Base-by-base conservation (phyloP, 2,888 invertebrate species). In the Aleiodes leptofemur region DNA sequence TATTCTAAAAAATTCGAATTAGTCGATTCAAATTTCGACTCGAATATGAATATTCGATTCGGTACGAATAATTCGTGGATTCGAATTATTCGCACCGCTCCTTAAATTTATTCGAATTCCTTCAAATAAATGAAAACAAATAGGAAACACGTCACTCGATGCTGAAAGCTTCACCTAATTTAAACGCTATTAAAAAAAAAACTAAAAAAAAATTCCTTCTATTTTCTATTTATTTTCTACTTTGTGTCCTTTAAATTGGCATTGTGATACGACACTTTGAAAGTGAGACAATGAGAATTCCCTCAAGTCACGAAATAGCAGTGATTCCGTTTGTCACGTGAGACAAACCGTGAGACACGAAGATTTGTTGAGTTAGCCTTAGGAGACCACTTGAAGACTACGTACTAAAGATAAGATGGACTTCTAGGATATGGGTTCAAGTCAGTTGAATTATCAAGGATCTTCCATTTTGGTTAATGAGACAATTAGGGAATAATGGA, bases 371-470 rank as follows among this genome's bases (percentile, higher is more conserved):
- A 23, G 64, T 43, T 43, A 48, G 43, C 43, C 64, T 64, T 64
- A 23, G 16, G 64, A 64, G 48, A 64, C 64, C 64, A 64, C 64
- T 64, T 64, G 14, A 43, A 64, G 64, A 64, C 64, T 64, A 64
- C 43, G 64, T 64, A 64, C 43, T 64, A 64, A 64, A 64, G 64
- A 64, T 64, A 64, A 64, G 64, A 64, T 64, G 43, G 64, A 64
- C 23, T 43, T 11, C 16, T 4, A 23, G 48, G 64, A 64, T 48
- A 64, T 48, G 14, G 14, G 64, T 43, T 61, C 14, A 14, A 43
- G 61, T 38, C 38, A 61, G 64, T 23, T 1, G 13, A 34, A 38
- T 48, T 64, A 64, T 64, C 43, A 64, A 48, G 48, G 48, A 64
- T 43, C 64, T 64, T 16, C 43, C 16, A 14, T n/a, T 38, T 43